These are phyloP conservation scores for Zaprionus africanus DNA, from an alignment of 1,140 invertebrate species.

Conservation along the genomic window DNA sequence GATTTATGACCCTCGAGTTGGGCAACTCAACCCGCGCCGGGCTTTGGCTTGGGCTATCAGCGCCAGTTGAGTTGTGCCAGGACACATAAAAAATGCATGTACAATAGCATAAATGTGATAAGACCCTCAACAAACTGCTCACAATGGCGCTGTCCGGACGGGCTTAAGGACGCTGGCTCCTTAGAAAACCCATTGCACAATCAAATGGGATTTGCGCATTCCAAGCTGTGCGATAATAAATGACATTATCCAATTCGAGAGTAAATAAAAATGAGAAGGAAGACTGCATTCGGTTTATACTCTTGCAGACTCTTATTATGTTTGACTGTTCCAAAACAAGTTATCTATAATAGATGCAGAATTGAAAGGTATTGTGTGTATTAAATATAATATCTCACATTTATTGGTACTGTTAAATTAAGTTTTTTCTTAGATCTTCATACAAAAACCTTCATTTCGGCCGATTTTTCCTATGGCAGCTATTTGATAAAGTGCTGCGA, in stretches of 20 bases:
- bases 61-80: constrained; percentile 74
- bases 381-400: too few species aligned
- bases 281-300: too few species aligned
- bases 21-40: constrained; percentile 21
- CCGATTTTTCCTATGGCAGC: too few species aligned
- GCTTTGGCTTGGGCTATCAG: constrained; percentile 51
- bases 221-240: constrained; percentile 2
- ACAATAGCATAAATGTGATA: constrained; percentile 75
- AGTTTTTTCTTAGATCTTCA: too few species aligned
- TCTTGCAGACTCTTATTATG: too few species aligned
- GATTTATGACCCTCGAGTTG: constrained; percentile 68
- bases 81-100: constrained; percentile 71
- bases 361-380: too few species aligned
- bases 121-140: constrained; percentile 58
- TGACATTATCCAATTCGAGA: not conserved
- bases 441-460: too few species aligned
- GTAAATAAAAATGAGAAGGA: not conserved
- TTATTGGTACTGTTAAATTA: too few species aligned
- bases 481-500: too few species aligned
- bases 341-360: too few species aligned
- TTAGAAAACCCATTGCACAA: not conserved
- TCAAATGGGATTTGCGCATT: constrained; percentile 17
- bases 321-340: too few species aligned
- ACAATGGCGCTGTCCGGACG: constrained; percentile 10
- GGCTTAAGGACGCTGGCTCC: constrained; percentile 17